Percentiles rank a stretch among this genome's conserved stretches.
phyloP scores from a whole-genome alignment of 2,888 invertebrate species.

The Parnassius orleans region DNA sequence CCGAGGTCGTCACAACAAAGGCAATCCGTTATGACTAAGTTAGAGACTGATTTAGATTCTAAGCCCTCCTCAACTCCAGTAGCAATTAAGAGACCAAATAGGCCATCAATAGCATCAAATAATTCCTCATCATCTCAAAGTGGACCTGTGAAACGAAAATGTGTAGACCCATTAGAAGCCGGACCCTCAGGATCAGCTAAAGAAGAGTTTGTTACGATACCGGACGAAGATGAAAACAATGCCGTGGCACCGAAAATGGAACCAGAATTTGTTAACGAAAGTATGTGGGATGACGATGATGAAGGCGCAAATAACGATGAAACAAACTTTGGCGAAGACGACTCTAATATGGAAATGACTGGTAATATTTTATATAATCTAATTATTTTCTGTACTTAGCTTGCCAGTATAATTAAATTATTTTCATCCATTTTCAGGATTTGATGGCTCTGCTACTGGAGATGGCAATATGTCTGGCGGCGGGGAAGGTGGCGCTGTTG shows the following conservation, averaged over 20 bases:
- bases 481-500: conserved; percentile 77
- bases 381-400: not conserved
- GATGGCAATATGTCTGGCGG: conserved; percentile 76
- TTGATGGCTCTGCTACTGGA: conserved; percentile 76
- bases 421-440: conserved; percentile 49
- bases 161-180: conserved; percentile 82
- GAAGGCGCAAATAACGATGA: conserved; percentile 83
- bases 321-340: conserved; percentile 83
- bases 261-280: conserved; percentile 84
- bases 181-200: conserved; percentile 81
- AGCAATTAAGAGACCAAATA: conserved; percentile 84
- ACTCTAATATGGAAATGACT: conserved; percentile 84
- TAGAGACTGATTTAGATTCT: conserved; percentile 82
- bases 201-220: conserved; percentile 78
- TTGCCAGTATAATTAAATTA: not conserved
- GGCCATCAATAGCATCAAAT: conserved; percentile 83
- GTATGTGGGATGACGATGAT: conserved; percentile 81
- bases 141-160: conserved; percentile 79
- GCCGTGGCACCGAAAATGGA: conserved; percentile 84
- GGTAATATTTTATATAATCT: conserved; percentile 46
- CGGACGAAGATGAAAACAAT: conserved; percentile 77
- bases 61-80: conserved; percentile 83
- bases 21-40: conserved; percentile 83
- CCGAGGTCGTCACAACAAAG: conserved; percentile 84
- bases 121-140: conserved; percentile 81